Evolutionary conservation across 1,140 invertebrate genomes (phyloP), one percentile per base, ranked within the genome.

Genomic region (Portunus trituberculatus): DNA sequence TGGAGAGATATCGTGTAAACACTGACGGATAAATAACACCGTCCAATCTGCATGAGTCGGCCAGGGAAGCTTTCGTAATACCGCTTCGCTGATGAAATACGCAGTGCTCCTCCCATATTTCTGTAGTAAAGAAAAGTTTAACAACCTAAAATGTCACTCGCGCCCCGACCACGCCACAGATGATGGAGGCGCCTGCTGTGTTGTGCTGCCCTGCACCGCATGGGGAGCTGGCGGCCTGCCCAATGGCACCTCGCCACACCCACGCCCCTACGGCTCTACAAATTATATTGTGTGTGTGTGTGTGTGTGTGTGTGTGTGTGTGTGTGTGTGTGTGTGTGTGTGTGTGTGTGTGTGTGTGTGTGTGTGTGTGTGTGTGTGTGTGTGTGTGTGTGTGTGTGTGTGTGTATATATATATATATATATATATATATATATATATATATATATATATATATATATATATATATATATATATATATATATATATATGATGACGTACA

Each of bases 101-200:
- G 67, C 67, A 7, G 67, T 20, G 67, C 67, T 76, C 67, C 67
- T 25, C 67, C 67, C 67, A 76, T 76, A 76, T 76, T 76, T 76
- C 67, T 76, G 20, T 0, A 7, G 20, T 25, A 76, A 25, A n/a
- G 20, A 76, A 76, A 76, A 76, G 67, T 76, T 76, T 25, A 76
- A 76, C 67, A 76, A 76, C 67, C 67, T 76, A 76, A 76, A 76
- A 76, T 76, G 67, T 76, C 67, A 76, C 67, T 76, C 67, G 67
- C 67, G 67, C 67, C 67, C 67, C 67, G 25, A 7, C 67, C 67
- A 76, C 67, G 67, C 67, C 67, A 76, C 67, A 76, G 20, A 76
- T 76, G 67, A 76, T n/a, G n/a, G 67, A 76, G 10, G 67, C 52
- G 52, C 52, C 12, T 59, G 52, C 52, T 76, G 67, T n/a, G 67